phyloP scores from a whole-genome alignment of 2,888 invertebrate genomes.

The Leptopilina myrica region DNA sequence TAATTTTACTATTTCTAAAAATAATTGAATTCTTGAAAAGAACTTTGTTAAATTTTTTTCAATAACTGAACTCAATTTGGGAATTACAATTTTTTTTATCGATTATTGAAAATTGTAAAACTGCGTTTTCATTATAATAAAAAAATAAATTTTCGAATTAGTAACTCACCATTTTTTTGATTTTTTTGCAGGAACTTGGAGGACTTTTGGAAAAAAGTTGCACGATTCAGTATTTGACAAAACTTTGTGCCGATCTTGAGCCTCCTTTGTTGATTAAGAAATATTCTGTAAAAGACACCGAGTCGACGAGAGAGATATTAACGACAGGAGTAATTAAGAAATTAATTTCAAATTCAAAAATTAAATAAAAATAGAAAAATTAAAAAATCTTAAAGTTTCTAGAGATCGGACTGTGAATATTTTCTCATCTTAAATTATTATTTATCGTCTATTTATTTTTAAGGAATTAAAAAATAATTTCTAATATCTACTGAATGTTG shows the following conservation, averaged over 20 bases:
- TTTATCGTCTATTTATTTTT: no score
- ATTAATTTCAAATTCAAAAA: neutral
- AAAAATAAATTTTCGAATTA: neutral
- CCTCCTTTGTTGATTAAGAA: slow-evolving; percentile 70
- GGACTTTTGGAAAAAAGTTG: slow-evolving; percentile 79
- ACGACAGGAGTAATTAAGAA: slow-evolving; percentile 52
- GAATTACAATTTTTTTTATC: no score
- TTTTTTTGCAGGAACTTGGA: slow-evolving; percentile 63
- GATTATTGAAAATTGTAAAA: no score
- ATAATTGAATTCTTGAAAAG: no score
- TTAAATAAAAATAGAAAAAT: neutral
- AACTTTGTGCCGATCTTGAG: slow-evolving; percentile 84
- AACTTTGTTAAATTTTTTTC: no score
- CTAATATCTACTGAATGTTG: neutral
- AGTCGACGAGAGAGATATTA: slow-evolving; percentile 68
- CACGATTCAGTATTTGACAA: slow-evolving; percentile 80
- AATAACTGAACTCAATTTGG: no score
- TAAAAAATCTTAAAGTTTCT: no score
- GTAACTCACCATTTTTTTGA: neutral
- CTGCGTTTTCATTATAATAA: neutral
- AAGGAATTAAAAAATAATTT: no score
- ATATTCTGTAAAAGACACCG: slow-evolving; percentile 55
- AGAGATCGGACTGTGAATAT: no score
- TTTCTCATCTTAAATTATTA: no score
- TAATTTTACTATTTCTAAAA: no score